Base-by-base conservation (phyloP, 2,797 vertebrate genomes). In the Epinephelus malabaricus region DNA sequence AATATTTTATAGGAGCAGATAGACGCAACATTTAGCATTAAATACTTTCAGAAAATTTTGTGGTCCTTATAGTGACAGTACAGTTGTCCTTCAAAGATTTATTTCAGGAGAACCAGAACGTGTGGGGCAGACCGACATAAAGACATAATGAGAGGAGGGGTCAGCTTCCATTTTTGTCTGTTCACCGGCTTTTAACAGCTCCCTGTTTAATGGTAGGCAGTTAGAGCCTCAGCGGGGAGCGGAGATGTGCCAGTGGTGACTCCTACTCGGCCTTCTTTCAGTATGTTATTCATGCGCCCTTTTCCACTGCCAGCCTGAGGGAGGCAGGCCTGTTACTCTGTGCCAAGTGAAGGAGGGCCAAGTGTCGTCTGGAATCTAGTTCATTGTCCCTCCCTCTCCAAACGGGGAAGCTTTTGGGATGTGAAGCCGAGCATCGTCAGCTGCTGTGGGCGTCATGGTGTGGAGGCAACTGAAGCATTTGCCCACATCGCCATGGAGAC, bases 261-360 rank as follows among this genome's bases (percentile, higher is more conserved):
- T 93, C 84, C 82, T 79, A 80, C 81, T 84, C 75, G 43, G 72
- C 82, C 86, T 76, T 87, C 83, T 89, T 83, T 92, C 90, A 90
- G 79, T 73, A 76, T 89, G 86, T 91, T 92, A 94, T 93, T 92
- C 88, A 88, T 92, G 87, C 73, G 46, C 58, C 79, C 72, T 87
- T 84, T 85, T 88, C 81, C 82, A 85, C 74, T 82, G 87, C 77
- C 88, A 89, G 88, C 88, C 85, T 83, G 89, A 86, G 85, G 86
- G 88, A 92, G 84, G 79, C 76, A 74, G 86, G 84, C 76, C 79
- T 72, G 82, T 77, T 73, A 50, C 82, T 82, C 69, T 9, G 76
- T 85, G 92, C 90, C 93, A 94, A 92, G 82, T 91, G 82, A 90
- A 89, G 84, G 86, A 89, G 84, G 87, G 90, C 92, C 90, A 92